A percentile compares a stretch with the other conserved stretches of the same genome.
phyloP scores from a whole-genome alignment of 2,888 invertebrate species.

The Idaea dimidiata region DNA sequence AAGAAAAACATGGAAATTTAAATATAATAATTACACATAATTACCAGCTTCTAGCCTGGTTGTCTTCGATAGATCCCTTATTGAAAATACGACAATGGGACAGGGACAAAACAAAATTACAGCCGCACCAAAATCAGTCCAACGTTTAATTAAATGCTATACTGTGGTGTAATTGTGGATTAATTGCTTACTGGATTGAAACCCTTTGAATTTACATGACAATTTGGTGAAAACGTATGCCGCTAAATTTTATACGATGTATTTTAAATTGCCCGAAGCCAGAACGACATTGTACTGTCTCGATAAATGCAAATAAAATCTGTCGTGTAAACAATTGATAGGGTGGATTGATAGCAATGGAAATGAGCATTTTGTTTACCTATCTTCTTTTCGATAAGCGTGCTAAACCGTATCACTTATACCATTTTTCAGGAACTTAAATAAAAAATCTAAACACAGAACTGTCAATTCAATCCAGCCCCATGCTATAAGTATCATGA shows the following conservation, averaged over 20 bases:
- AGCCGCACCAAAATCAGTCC: constrained; percentile 51
- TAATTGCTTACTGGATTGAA: constrained; percentile 57
- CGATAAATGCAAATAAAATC: constrained; percentile 21
- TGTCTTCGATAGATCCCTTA: constrained; percentile 47
- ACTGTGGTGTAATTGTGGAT: constrained; percentile 57
- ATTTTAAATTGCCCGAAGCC: constrained; percentile 20
- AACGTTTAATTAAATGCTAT: constrained; percentile 60
- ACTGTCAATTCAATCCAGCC: no score
- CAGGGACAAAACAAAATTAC: constrained; percentile 57
- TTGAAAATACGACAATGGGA: constrained; percentile 49
- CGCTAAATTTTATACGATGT: constrained; percentile 27
- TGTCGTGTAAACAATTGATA: constrained; percentile 10
- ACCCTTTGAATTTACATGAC: constrained; percentile 58
- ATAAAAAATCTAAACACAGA: no score
- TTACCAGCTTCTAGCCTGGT: constrained; percentile 45
- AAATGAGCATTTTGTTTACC: constrained; percentile 5
- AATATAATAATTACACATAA: constrained; percentile 42
- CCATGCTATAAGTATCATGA: no score
- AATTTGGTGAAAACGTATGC: constrained; percentile 47
- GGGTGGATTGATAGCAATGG: constrained; percentile 10
- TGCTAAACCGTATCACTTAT: not conserved
- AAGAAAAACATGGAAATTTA: constrained; percentile 33
- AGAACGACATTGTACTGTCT: constrained; percentile 19
- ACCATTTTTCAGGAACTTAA: no score
- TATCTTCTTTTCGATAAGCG: no score